phyloP scores from a whole-genome alignment of 2,888 invertebrate species.

The Hirtodrosophila trivittata region DNA sequence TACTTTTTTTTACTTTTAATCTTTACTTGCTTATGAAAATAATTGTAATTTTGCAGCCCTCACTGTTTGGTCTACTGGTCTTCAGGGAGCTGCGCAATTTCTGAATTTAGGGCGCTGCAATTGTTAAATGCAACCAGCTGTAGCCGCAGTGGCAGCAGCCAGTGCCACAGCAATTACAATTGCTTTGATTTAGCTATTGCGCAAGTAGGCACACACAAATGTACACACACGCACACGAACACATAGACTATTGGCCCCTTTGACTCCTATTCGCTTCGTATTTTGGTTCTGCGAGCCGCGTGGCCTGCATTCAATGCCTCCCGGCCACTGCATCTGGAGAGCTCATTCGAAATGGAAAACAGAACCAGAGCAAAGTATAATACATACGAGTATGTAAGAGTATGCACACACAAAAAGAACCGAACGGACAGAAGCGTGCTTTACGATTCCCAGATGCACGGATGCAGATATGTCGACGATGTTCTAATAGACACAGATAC shows the following conservation, averaged over 20 bases:
- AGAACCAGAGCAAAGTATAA: slow-evolving; percentile 50
- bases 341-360: slow-evolving; percentile 62
- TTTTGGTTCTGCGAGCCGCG: slow-evolving; percentile 44
- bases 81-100: slow-evolving; percentile 33
- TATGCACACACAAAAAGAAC: slow-evolving; percentile 15
- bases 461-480: slow-evolving; percentile 24
- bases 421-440: slow-evolving; percentile 42
- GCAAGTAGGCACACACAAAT: slow-evolving; percentile 30
- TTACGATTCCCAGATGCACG: slow-evolving; percentile 14
- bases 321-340: slow-evolving; percentile 53
- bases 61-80: slow-evolving; percentile 7
- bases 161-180: slow-evolving; percentile 41
- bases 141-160: slow-evolving; percentile 12
- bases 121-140: slow-evolving; percentile 38
- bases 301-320: slow-evolving; percentile 57
- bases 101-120: slow-evolving; percentile 34
- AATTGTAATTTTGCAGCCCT: not conserved
- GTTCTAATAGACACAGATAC: slow-evolving; percentile 33
- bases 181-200: slow-evolving; percentile 56
- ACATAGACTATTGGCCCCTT: slow-evolving; percentile 52
- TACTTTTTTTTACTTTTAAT: not conserved
- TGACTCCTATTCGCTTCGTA: slow-evolving; percentile 49
- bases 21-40: not conserved
- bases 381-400: slow-evolving; percentile 37
- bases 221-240: not conserved